Conservation (phyloP, 2,113 vertebrate species). For the Butorides virescens region DNA sequence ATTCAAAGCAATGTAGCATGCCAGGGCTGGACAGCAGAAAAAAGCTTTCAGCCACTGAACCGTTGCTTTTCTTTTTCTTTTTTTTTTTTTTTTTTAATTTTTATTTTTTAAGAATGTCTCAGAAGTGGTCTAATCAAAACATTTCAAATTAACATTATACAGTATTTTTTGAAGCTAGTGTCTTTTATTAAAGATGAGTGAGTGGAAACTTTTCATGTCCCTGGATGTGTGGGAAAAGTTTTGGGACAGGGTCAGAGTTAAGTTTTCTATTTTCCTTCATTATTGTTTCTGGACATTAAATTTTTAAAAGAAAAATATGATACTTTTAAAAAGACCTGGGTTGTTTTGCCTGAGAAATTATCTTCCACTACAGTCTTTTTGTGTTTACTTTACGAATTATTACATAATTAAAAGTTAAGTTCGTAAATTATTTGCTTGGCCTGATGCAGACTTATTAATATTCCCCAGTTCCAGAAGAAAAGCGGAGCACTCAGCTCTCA, state of each 20-base stretch:
- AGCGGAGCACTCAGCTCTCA: background rate
- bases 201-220: background rate
- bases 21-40: background rate
- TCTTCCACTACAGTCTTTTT: background rate
- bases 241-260: background rate
- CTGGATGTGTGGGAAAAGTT: background rate
- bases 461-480: background rate
- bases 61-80: background rate
- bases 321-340: background rate
- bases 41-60: background rate
- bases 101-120: background rate
- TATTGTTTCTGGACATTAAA: background rate
- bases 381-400: background rate
- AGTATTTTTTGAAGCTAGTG: background rate
- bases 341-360: background rate
- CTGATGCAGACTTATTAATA: background rate
- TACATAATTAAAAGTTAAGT: conserved; percentile 9
- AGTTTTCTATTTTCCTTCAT: background rate
- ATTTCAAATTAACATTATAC: background rate
- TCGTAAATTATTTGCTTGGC: conserved; percentile 6
- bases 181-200: background rate
- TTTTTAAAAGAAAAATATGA: background rate
- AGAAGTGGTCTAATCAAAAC: background rate
- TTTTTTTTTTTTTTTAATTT: background rate
- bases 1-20: background rate